Base-by-base conservation (phyloP, 2,113 vertebrate species). In the Oncorhynchus tshawytscha region DNA sequence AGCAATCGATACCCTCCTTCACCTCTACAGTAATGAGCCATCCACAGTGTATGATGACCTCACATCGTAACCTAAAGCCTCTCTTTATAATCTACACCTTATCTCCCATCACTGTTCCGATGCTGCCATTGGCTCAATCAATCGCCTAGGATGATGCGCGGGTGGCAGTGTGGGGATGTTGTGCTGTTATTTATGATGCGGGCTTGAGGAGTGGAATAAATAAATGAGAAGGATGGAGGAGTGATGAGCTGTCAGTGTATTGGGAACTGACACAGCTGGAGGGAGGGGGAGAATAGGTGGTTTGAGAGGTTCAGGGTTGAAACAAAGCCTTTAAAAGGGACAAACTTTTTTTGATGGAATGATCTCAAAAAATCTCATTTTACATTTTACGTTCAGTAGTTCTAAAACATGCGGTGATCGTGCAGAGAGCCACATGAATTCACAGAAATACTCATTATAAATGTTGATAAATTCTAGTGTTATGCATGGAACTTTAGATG, bases 161-260 rank as follows among this genome's bases (percentile, higher is more conserved):
- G 54, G 54, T 57, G 54, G 39, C 39, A 45, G 12, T 60, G 34
- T 45, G 20, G 39, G 67, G 31, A 25, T 64, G 16, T 29, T 3
- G 8, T 48, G 54, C 7, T 24, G 70, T 77, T 73, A 79, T 76
- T 70, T 62, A 78, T 74, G 29, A 76, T n/a, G 20, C 27, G 15
- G 59, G 59, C 39, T 54, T 20, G 22, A 39, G 25, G 29, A 62
- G 70, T 70, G 49, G 74, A 67, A 54, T 45, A 59, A 67, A 73
- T 51, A 78, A 78, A 59, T 77, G 0, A 54, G 3, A 54, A 5
- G 1, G 13, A 81, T 76, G 74, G 48, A 68, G 13, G 20, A 51
- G 60, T 71, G 45, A 51, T 71, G 49, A 39, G 11, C 49, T 18
- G 22, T 71, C 70, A 71, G 48, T 62, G 59, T 62, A 18, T 57